Conservation (phyloP, 1,140 invertebrate genomes). For the Drosophila simulans region DNA sequence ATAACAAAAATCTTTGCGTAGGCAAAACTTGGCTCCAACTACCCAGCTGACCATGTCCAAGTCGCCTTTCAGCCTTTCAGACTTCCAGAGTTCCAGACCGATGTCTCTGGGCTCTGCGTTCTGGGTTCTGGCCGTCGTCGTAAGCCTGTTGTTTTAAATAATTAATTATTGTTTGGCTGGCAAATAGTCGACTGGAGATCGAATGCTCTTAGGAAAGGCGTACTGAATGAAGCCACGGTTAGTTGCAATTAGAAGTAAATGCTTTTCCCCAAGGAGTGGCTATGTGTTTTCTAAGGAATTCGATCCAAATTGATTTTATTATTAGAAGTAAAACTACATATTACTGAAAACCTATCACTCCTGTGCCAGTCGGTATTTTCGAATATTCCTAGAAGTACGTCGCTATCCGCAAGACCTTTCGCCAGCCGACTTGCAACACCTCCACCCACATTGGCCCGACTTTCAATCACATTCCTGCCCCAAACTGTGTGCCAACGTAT, state of each 20-base stretch:
- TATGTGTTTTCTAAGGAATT: neutral
- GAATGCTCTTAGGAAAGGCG: slow-evolving; percentile 28
- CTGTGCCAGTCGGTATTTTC: neutral
- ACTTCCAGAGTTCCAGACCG: neutral
- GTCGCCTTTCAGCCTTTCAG: slow-evolving; percentile 22
- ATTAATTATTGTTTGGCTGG: slow-evolving; percentile 82
- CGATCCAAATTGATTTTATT: neutral
- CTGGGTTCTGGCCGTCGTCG: slow-evolving; percentile 22
- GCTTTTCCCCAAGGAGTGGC: slow-evolving; percentile 17
- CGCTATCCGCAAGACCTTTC: slow-evolving; percentile 1
- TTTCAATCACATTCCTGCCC: slow-evolving; percentile 50
- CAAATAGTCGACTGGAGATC: slow-evolving; percentile 59
- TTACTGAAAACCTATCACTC: too few species aligned
- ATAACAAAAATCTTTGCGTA: slow-evolving; percentile 71
- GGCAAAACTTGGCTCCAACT: slow-evolving; percentile 77
- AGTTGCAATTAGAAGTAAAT: slow-evolving; percentile 48
- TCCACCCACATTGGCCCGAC: slow-evolving; percentile 21
- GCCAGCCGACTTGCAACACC: neutral
- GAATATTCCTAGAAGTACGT: neutral
- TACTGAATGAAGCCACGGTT: slow-evolving; percentile 10
- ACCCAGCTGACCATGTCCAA: slow-evolving; percentile 35
- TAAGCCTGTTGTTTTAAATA: slow-evolving; percentile 67
- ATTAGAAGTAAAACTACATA: too few species aligned
- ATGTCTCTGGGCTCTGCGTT: slow-evolving; percentile 13
- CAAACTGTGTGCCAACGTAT: slow-evolving; percentile 40